Evolutionary conservation across 2,797 vertebrate genomes (phyloP).

Genomic region (Gadopsis bispinosus): DNA sequence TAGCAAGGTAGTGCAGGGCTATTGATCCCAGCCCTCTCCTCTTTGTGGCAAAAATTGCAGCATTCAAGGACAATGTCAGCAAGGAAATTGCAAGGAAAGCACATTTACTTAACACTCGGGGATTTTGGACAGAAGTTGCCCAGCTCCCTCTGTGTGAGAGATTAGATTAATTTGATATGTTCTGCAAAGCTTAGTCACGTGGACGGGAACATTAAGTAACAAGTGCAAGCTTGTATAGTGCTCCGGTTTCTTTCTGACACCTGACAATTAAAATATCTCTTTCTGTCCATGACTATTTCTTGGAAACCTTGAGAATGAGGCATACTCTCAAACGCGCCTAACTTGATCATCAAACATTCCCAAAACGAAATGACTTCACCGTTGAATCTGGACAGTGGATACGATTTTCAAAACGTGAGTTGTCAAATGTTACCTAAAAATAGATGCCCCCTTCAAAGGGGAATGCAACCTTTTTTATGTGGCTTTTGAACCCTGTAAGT

Average conservation of each 20-base stretch:
- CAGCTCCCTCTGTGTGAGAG: constrained; percentile 5
- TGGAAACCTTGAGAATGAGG: neutral
- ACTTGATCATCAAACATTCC: neutral
- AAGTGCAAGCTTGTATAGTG: constrained; percentile 12
- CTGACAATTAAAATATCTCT: constrained; percentile 19
- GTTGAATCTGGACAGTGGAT: constrained; percentile 9
- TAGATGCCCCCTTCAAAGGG: constrained; percentile 64
- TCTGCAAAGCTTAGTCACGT: constrained; percentile 16
- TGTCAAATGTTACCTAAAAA: constrained; percentile 61
- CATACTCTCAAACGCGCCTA: neutral
- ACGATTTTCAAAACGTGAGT: constrained; percentile 16
- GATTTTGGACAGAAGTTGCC: constrained; percentile 10
- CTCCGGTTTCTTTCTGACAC: constrained; percentile 3
- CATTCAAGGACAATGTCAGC: constrained; percentile 37
- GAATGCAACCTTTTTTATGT: constrained; percentile 56
- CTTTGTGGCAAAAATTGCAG: constrained; percentile 35
- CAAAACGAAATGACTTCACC: neutral
- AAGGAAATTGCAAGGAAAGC: constrained; percentile 27
- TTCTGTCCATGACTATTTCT: neutral
- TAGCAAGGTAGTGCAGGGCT: constrained; percentile 34
- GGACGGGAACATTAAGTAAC: constrained; percentile 15
- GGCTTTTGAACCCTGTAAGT: constrained; percentile 62
- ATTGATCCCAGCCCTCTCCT: constrained; percentile 54
- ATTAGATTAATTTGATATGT: constrained; percentile 23
- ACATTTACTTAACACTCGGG: constrained; percentile 30